phyloP scores from a whole-genome alignment of 1,140 invertebrate genomes.

The Latrodectus geometricus region DNA sequence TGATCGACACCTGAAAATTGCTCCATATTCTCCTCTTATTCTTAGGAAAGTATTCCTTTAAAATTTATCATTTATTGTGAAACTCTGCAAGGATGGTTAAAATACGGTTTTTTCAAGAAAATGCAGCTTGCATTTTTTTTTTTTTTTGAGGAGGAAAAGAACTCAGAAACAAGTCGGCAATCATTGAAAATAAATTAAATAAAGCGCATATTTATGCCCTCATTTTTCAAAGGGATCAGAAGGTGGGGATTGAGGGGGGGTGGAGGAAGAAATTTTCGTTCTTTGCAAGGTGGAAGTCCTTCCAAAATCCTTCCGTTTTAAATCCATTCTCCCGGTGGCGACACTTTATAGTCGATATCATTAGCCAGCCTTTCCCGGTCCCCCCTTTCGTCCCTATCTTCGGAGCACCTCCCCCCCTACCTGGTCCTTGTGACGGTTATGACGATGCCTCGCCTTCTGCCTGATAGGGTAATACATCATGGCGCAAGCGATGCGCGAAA shows the following conservation, averaged over 20 bases:
- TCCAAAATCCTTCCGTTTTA: constrained; percentile 29
- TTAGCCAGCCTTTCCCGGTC: constrained; percentile 19
- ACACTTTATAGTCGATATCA: constrained; percentile 56
- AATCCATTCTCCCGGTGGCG: constrained; percentile 41
- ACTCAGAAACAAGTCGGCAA: no score
- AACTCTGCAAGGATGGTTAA: no score
- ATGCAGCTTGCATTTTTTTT: no score
- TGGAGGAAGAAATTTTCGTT: no score
- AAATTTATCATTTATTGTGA: no score
- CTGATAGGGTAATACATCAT: constrained; percentile 58
- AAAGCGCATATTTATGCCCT: not conserved
- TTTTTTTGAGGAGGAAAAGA: no score
- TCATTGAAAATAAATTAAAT: no score
- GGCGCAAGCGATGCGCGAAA: constrained; percentile 51
- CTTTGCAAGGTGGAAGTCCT: no score
- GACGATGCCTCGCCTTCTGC: constrained; percentile 46
- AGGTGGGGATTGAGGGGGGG: not conserved
- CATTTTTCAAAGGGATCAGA: not conserved
- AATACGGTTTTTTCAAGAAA: no score
- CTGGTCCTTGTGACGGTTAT: constrained; percentile 43
- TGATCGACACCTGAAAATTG: no score
- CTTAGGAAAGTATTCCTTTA: no score
- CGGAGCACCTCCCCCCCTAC: not conserved
- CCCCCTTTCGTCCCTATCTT: not conserved
- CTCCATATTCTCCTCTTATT: no score